These are phyloP conservation scores for Carcharodon carcharias DNA, from an alignment of 2,797 vertebrate genomes.

Conservation along the genomic window DNA sequence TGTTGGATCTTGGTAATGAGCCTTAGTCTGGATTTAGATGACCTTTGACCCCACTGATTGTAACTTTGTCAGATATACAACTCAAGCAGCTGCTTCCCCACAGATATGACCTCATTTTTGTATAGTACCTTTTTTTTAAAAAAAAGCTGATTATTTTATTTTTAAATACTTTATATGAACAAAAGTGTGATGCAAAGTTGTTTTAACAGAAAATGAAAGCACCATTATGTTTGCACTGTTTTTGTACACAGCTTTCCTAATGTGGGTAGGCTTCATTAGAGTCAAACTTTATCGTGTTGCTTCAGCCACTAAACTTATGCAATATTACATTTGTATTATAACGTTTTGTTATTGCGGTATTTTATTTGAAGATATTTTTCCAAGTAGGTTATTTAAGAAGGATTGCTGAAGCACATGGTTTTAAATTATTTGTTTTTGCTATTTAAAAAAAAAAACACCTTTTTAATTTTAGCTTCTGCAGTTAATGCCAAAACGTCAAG, in stretches of 20 bases:
- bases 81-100: slow-evolving; percentile 27
- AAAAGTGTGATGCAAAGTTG: slow-evolving; percentile 31
- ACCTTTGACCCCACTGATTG: slow-evolving; percentile 35
- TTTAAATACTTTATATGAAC: slow-evolving; percentile 36
- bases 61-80: background rate
- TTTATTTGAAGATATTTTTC: slow-evolving; percentile 29
- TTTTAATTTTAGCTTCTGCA: slow-evolving; percentile 12
- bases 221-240: slow-evolving; percentile 33
- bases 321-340: slow-evolving; percentile 35
- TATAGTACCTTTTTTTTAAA: slow-evolving; percentile 32
- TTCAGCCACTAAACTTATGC: slow-evolving; percentile 28
- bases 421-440: slow-evolving; percentile 34
- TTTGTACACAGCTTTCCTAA: slow-evolving; percentile 34
- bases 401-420: background rate
- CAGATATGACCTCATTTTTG: slow-evolving; percentile 36
- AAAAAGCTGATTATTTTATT: slow-evolving; percentile 27
- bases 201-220: slow-evolving; percentile 36
- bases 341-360: slow-evolving; percentile 21
- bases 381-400: slow-evolving; percentile 26
- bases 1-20: slow-evolving; percentile 13
- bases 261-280: slow-evolving; percentile 28
- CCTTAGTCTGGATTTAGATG: slow-evolving; percentile 22
- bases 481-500: background rate
- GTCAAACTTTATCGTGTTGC: background rate
- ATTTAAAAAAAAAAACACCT: background rate